Evolutionary conservation across 2,113 vertebrate genomes (phyloP).

Genomic region (Butorides virescens): DNA sequence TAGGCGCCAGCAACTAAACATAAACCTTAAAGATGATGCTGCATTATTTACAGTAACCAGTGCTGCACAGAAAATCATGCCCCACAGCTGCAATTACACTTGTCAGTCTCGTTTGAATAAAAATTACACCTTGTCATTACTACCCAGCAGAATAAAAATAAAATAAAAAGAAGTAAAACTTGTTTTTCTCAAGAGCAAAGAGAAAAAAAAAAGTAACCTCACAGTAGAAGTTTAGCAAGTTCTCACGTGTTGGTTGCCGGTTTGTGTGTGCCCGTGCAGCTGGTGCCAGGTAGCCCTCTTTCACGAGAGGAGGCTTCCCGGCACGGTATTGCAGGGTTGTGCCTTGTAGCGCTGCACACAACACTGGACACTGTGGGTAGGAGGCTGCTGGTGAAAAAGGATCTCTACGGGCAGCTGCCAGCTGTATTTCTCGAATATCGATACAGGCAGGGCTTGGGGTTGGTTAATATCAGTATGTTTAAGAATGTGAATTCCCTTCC

Average conservation of each 20-base stretch:
- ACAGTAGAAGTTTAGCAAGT: not conserved
- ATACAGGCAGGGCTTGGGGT: not conserved
- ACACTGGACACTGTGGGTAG: not conserved
- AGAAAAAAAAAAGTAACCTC: not conserved
- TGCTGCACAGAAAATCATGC: not conserved
- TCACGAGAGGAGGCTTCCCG: not conserved
- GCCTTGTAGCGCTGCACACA: not conserved
- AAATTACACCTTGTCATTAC: not conserved
- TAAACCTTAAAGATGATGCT: not conserved
- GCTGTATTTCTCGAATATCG: not conserved
- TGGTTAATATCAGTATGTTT: not conserved
- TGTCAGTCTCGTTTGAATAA: not conserved
- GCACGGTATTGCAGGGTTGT: not conserved
- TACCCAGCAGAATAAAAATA: not conserved
- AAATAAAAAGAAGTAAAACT: not conserved
- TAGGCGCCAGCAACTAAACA: not conserved
- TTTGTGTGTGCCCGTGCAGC: not conserved
- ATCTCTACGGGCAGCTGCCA: not conserved
- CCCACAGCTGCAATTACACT: not conserved
- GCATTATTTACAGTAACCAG: not conserved
- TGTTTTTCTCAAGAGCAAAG: not conserved
- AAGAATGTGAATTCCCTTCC: not conserved
- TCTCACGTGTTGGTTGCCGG: accelerated
- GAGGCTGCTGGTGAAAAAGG: not conserved
- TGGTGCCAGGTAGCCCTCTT: not conserved